These are phyloP conservation scores for Pipistrellus nathusii DNA, from an alignment of 2,797 vertebrate species.

Conservation along the genomic window DNA sequence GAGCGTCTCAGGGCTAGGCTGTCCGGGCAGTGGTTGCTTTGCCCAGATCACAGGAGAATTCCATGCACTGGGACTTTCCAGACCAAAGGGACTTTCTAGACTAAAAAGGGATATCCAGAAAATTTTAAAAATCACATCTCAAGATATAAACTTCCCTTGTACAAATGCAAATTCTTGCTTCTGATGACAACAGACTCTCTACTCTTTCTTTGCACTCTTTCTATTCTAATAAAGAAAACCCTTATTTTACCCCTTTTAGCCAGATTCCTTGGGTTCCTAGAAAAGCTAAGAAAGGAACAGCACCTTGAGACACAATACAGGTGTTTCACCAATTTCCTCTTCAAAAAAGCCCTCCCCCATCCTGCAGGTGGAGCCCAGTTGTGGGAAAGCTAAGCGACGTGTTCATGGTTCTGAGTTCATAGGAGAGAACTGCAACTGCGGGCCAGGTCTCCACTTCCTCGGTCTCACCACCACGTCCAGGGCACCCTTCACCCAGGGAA, in stretches of 20 bases:
- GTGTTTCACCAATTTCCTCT: neutral
- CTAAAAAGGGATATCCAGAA: neutral
- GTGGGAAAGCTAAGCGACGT: neutral
- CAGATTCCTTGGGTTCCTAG: neutral
- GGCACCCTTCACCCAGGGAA: neutral
- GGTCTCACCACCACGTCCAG: rapidly evolving
- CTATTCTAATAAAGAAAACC: neutral
- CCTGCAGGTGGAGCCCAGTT: neutral
- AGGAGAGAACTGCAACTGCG: neutral
- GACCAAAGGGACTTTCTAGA: neutral
- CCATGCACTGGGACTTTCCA: neutral
- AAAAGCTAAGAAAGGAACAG: neutral
- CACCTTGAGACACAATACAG: neutral
- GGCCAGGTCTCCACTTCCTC: rapidly evolving
- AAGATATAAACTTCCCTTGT: neutral
- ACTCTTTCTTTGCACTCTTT: neutral
- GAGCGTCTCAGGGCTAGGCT: neutral
- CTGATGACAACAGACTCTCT: neutral
- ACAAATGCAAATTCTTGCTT: neutral
- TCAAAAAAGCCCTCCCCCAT: neutral
- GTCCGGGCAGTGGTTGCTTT: neutral
- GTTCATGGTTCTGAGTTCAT: rapidly evolving
- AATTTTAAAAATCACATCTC: neutral
- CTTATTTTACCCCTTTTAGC: neutral
- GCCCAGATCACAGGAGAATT: neutral